phyloP scores from a whole-genome alignment of 1,140 invertebrate genomes.

The Acromyrmex charruanus region DNA sequence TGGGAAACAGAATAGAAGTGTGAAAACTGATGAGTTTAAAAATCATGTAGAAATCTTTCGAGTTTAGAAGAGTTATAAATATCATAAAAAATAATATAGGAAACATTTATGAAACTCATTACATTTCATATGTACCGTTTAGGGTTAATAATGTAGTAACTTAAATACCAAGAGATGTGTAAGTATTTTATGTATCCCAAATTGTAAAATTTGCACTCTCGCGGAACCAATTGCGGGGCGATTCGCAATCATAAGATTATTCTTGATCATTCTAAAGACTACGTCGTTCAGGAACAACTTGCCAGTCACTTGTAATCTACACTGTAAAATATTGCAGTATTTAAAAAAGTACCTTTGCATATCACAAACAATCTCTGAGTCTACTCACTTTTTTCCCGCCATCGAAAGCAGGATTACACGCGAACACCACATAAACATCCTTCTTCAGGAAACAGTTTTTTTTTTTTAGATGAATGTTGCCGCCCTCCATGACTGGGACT shows the following conservation, averaged over 20 bases:
- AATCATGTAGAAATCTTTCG: background rate
- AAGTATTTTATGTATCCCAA: conserved; percentile 34
- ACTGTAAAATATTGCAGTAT: conserved; percentile 27
- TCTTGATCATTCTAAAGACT: conserved; percentile 31
- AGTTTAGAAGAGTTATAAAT: background rate
- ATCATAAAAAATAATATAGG: background rate
- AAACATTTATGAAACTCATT: background rate
- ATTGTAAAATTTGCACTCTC: conserved; percentile 57
- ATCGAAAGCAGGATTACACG: conserved; percentile 48
- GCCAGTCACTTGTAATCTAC: conserved; percentile 56
- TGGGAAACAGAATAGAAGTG: background rate
- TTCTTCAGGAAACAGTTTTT: background rate
- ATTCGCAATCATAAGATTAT: conserved; percentile 33
- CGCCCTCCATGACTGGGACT: conserved; percentile 46
- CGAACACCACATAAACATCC: conserved; percentile 35
- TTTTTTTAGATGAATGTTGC: background rate
- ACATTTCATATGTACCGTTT: conserved; percentile 25
- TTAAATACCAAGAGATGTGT: conserved; percentile 44
- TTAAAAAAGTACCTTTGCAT: conserved; percentile 33
- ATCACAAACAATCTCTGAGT: conserved; percentile 24
- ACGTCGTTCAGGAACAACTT: conserved; percentile 62
- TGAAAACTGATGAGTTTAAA: background rate
- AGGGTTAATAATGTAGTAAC: conserved; percentile 44
- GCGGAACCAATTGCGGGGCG: conserved; percentile 8
- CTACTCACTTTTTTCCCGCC: background rate